A percentile compares a stretch with the other conserved stretches of the same genome.
phyloP scores from a whole-genome alignment of 2,797 vertebrate species.

The Poeciliopsis presidionis region DNA sequence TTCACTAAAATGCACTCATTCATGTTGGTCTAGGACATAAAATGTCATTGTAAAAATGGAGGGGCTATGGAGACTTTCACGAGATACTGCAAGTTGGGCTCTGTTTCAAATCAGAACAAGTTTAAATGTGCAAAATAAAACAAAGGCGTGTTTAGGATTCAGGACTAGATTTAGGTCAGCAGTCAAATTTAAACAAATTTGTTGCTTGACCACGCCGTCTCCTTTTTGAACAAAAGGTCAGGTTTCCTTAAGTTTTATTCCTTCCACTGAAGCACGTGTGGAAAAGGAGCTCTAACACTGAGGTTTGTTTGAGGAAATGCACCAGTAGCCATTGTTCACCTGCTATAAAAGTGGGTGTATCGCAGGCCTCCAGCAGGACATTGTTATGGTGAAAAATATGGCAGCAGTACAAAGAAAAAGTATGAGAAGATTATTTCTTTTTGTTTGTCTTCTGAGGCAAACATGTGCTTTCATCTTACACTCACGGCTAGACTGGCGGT shows the following conservation, averaged over 20 bases:
- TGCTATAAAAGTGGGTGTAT: slow-evolving; percentile 14
- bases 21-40: background rate
- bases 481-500: slow-evolving; percentile 2
- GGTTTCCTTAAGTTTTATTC: slow-evolving; percentile 13
- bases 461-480: slow-evolving; percentile 8
- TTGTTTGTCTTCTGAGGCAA: slow-evolving; percentile 7
- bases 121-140: background rate
- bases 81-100: background rate
- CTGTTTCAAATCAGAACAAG: background rate
- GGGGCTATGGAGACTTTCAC: background rate
- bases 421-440: background rate
- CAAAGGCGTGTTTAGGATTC: background rate
- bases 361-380: slow-evolving; percentile 1
- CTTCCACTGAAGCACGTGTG: slow-evolving; percentile 13
- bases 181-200: slow-evolving; percentile 17
- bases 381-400: slow-evolving; percentile 19
- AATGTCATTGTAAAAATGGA: background rate
- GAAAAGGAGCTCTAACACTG: background rate
- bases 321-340: slow-evolving; percentile 8
- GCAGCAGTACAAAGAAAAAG: slow-evolving; percentile 7
- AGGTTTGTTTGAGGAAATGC: background rate
- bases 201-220: background rate
- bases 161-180: background rate
- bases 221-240: slow-evolving; percentile 2
- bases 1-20: background rate